Conservation (phyloP, 2,888 invertebrate species). For the Blastobasis adustella region DNA sequence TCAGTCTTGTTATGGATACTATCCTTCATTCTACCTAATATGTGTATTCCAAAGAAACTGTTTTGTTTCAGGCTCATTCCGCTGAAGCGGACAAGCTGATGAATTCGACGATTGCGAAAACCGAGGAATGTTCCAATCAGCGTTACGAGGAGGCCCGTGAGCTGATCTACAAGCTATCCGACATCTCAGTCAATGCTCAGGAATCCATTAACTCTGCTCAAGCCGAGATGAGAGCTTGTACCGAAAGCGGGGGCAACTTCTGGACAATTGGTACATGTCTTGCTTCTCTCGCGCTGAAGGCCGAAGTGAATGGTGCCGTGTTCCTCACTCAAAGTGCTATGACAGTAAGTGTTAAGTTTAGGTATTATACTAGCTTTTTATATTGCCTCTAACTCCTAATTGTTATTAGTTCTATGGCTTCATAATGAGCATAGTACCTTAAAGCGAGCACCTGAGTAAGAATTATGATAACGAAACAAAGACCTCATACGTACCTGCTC, state of each 20-base stretch:
- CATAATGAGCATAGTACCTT: too few species aligned
- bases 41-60: background rate
- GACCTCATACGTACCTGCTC: too few species aligned
- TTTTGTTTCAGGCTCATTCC: constrained; percentile 32
- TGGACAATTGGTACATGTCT: constrained; percentile 43
- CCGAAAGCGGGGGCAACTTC: constrained; percentile 28
- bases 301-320: constrained; percentile 38
- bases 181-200: constrained; percentile 29
- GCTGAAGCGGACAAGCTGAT: constrained; percentile 37
- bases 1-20: too few species aligned
- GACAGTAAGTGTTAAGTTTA: constrained; percentile 29
- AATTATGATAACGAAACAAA: too few species aligned
- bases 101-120: constrained; percentile 31
- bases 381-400: too few species aligned
- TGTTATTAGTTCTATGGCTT: too few species aligned
- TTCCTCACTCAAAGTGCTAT: constrained; percentile 41
- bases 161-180: constrained; percentile 29
- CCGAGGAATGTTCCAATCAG: constrained; percentile 39
- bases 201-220: constrained; percentile 30
- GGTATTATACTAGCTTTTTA: too few species aligned
- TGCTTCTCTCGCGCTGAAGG: constrained; percentile 36
- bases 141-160: constrained; percentile 34
- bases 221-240: constrained; percentile 45
- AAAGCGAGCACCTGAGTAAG: too few species aligned
- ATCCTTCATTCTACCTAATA: background rate